Evolutionary conservation across 1,140 invertebrate species (phyloP).

Genomic region (Scaptodrosophila lebanonensis): DNA sequence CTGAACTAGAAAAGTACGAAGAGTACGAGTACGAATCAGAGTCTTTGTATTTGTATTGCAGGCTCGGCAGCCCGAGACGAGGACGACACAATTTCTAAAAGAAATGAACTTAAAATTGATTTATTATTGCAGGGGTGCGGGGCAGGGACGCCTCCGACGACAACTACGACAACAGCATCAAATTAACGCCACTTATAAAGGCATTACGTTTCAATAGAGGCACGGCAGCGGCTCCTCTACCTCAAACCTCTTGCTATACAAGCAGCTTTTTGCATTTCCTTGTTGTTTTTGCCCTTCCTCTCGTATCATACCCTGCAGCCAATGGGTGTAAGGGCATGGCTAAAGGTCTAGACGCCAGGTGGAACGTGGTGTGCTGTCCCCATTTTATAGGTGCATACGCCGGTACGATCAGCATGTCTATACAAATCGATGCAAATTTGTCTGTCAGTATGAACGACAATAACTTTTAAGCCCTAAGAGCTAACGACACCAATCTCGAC

Average conservation of each 20-base stretch:
- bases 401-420: no score
- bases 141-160: not conserved
- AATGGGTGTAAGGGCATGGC: no score
- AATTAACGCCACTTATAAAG: constrained; percentile 56
- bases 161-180: constrained; percentile 25
- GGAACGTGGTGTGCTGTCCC: no score
- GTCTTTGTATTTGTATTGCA: constrained; percentile 1
- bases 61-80: constrained; percentile 6
- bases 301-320: no score
- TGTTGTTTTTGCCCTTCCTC: not conserved
- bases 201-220: constrained; percentile 46
- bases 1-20: no score
- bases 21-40: no score
- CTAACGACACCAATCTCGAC: no score
- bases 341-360: no score
- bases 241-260: not conserved
- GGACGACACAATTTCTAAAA: constrained; percentile 34
- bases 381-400: not conserved
- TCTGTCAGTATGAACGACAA: no score
- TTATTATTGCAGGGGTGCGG: constrained; percentile 45
- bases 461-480: no score
- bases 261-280: constrained; percentile 7
- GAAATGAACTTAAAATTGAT: constrained; percentile 51
- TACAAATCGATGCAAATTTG: no score
- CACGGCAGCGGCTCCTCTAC: constrained; percentile 6